Percentiles rank a stretch among this genome's conserved stretches.
Evolutionary conservation across 2,113 vertebrate species (phyloP).

Genomic region (Galemys pyrenaicus): DNA sequence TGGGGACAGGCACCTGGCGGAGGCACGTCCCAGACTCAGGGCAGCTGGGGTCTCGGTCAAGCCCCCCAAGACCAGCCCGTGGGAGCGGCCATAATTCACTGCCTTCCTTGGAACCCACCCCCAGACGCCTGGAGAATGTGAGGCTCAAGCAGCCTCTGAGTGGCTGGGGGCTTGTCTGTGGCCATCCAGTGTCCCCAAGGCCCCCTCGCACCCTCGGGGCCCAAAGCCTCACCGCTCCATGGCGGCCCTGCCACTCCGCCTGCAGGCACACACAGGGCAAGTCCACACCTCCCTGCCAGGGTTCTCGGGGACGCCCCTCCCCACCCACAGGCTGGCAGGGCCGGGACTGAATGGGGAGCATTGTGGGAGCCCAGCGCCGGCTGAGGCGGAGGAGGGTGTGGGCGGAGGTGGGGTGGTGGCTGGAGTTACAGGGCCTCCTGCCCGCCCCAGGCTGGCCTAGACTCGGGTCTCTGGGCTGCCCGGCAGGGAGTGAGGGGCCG

Average conservation of each 20-base stretch:
- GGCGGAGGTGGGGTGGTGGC: conserved; percentile 31
- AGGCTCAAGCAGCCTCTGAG: not conserved
- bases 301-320: not conserved
- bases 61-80: not conserved
- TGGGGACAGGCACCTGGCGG: not conserved
- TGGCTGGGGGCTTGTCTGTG: not conserved
- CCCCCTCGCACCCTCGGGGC: not conserved
- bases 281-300: not conserved
- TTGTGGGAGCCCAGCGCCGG: conserved; percentile 51
- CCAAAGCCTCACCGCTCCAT: conserved; percentile 71
- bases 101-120: not conserved
- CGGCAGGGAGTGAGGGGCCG: not conserved
- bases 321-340: conserved; percentile 15
- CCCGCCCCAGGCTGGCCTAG: not conserved
- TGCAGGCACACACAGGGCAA: not conserved
- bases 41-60: not conserved
- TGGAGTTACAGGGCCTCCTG: conserved; percentile 65
- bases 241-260: not conserved
- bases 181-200: not conserved
- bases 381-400: conserved; percentile 14
- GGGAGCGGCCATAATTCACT: fast-evolving
- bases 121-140: not conserved
- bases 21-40: not conserved
- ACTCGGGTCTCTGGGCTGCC: not conserved
- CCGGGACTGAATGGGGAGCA: conserved; percentile 73